A percentile compares a stretch with the other conserved stretches of the same genome.
phyloP scores from a whole-genome alignment of 2,888 invertebrate species.

The Nesidiocoris tenuis region DNA sequence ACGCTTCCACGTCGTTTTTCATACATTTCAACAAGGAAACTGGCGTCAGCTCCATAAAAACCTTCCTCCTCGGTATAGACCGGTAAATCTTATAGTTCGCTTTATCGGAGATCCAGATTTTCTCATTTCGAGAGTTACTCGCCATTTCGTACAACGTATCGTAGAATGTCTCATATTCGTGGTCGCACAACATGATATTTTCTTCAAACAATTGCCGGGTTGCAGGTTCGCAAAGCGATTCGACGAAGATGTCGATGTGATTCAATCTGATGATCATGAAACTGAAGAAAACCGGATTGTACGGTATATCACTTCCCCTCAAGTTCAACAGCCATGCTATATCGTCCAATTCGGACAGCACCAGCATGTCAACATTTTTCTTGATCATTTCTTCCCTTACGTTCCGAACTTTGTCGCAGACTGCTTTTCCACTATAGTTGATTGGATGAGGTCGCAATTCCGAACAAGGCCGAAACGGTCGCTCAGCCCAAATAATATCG shows the following conservation, averaged over 20 bases:
- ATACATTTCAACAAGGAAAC: slow-evolving; percentile 80
- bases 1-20: slow-evolving; percentile 80
- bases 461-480: slow-evolving; percentile 54
- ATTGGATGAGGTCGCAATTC: slow-evolving; percentile 62
- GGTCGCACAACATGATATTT: slow-evolving; percentile 6
- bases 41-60: slow-evolving; percentile 70
- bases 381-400: slow-evolving; percentile 68
- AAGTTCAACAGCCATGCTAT: slow-evolving; percentile 82
- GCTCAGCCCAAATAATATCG: slow-evolving; percentile 66
- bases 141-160: slow-evolving; percentile 14
- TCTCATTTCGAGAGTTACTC: not conserved
- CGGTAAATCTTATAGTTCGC: slow-evolving; percentile 46
- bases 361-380: slow-evolving; percentile 64
- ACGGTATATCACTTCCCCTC: slow-evolving; percentile 83
- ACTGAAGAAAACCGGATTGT: slow-evolving; percentile 82
- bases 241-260: slow-evolving; percentile 66
- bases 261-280: slow-evolving; percentile 65
- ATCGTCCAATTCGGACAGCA: slow-evolving; percentile 80
- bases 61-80: slow-evolving; percentile 56
- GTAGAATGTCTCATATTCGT: slow-evolving; percentile 19
- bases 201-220: slow-evolving; percentile 8
- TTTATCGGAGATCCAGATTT: slow-evolving; percentile 42
- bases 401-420: slow-evolving; percentile 66
- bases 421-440: slow-evolving; percentile 64
- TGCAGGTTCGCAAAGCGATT: slow-evolving; percentile 52